Conservation (phyloP, 2,113 vertebrate species). For the Callopanchax toddi region DNA sequence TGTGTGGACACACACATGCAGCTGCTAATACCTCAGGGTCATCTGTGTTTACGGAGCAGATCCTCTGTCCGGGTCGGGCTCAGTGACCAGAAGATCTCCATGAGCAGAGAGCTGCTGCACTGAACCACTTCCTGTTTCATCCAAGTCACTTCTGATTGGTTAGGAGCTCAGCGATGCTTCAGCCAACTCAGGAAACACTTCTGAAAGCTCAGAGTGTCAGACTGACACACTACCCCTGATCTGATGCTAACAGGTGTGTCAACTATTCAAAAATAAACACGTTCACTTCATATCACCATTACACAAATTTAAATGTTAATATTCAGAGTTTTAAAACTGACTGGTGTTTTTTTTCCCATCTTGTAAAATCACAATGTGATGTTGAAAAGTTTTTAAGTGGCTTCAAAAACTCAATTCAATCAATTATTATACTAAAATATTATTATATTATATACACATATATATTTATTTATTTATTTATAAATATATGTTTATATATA, state of each 20-base stretch:
- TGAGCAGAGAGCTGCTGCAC: conserved; percentile 1
- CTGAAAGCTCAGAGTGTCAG: conserved; percentile 18
- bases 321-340: too few relatives aligned
- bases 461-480: too few relatives aligned
- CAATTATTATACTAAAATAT: too few relatives aligned
- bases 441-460: too few relatives aligned
- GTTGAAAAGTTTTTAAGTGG: too few relatives aligned
- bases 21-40: conserved; percentile 54
- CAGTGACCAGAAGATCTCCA: conserved; percentile 25
- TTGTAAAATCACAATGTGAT: too few relatives aligned
- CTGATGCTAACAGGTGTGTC: neutral
- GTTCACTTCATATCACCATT: neutral
- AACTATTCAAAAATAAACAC: neutral
- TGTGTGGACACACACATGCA: conserved; percentile 31
- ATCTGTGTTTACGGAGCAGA: conserved; percentile 55
- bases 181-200: conserved; percentile 9
- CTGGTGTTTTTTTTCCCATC: too few relatives aligned
- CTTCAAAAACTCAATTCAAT: too few relatives aligned
- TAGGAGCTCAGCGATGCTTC: neutral
- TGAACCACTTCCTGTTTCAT: conserved; percentile 31
- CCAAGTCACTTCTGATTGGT: conserved; percentile 7
- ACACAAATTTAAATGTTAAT: too few relatives aligned
- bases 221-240: conserved; percentile 14
- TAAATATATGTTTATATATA: too few relatives aligned
- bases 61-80: neutral